A percentile compares a stretch with the other conserved stretches of the same genome.
Evolutionary conservation across 1,140 invertebrate genomes (phyloP).

Genomic region (Bombus affinis): DNA sequence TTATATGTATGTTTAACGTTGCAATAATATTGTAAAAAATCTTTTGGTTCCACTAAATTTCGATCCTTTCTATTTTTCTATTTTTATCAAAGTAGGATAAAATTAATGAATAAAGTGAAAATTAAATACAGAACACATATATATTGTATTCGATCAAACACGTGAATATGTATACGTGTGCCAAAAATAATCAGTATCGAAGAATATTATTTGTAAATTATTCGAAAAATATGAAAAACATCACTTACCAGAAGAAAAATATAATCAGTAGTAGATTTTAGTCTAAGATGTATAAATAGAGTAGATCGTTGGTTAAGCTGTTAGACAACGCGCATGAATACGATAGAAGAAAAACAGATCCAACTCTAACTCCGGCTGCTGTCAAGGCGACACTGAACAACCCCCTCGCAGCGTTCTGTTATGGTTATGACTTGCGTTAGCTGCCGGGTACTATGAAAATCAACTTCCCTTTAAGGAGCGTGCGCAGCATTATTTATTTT

Average conservation of each 20-base stretch:
- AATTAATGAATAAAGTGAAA: not conserved
- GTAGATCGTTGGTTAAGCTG: not conserved
- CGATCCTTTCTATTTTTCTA: not conserved
- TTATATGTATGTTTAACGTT: not conserved
- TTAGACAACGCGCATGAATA: conserved; percentile 2
- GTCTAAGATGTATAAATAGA: not conserved
- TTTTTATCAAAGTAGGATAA: not conserved
- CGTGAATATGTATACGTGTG: not conserved
- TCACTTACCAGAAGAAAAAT: conserved; percentile 37
- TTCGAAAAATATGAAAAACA: not conserved
- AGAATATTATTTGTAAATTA: not conserved
- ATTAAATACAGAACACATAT: not conserved
- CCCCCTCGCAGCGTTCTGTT: conserved; percentile 9
- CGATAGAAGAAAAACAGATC: not conserved
- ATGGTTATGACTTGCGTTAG: conserved; percentile 22
- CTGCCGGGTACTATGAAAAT: conserved; percentile 37
- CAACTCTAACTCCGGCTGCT: not conserved
- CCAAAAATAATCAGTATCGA: not conserved
- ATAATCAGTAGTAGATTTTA: not conserved
- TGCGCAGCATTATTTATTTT: conserved; percentile 47
- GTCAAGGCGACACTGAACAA: conserved; percentile 49
- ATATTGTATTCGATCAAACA: no score
- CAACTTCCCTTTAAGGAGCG: conserved; percentile 42
- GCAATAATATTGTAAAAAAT: not conserved
- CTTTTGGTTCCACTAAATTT: not conserved